These are phyloP conservation scores for Varanus salvator DNA, from an alignment of 2,113 vertebrate genomes.

Conservation along the genomic window DNA sequence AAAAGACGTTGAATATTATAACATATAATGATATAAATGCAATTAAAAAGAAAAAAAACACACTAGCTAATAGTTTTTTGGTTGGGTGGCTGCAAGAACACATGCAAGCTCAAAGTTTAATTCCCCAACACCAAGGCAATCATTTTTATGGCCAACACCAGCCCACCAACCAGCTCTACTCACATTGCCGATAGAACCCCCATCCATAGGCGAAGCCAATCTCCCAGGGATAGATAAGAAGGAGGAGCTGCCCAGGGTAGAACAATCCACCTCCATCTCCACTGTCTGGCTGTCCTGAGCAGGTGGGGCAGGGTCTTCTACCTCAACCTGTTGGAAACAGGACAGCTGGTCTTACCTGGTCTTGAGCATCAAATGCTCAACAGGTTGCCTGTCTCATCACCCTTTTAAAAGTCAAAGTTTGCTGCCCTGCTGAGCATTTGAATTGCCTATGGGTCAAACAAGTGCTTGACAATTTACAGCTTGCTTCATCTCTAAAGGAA, in stretches of 20 bases:
- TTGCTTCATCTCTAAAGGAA: neutral
- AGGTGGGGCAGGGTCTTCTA: slow-evolving; percentile 71
- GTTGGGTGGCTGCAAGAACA: neutral
- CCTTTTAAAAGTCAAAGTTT: neutral
- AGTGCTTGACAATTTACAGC: neutral
- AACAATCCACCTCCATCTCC: slow-evolving; percentile 79
- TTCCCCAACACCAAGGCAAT: neutral
- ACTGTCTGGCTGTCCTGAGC: slow-evolving; percentile 74
- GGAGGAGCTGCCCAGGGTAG: slow-evolving; percentile 67
- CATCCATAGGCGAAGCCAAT: slow-evolving; percentile 59
- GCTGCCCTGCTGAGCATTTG: neutral
- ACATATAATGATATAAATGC: neutral
- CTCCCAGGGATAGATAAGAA: slow-evolving; percentile 72
- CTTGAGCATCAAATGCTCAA: neutral
- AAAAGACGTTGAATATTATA: neutral
- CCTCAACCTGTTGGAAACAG: slow-evolving; percentile 65
- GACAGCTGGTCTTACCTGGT: neutral
- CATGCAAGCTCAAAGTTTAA: neutral
- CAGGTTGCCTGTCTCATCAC: neutral
- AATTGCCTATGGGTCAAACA: neutral
- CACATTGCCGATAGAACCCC: slow-evolving; percentile 75
- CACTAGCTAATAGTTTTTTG: too few species aligned
- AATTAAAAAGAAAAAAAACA: neutral
- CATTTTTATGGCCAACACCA: neutral
- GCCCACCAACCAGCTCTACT: slow-evolving; percentile 41